Evolutionary conservation across 2,888 invertebrate genomes (phyloP).

Genomic region (Ichneumoninae sp.): DNA sequence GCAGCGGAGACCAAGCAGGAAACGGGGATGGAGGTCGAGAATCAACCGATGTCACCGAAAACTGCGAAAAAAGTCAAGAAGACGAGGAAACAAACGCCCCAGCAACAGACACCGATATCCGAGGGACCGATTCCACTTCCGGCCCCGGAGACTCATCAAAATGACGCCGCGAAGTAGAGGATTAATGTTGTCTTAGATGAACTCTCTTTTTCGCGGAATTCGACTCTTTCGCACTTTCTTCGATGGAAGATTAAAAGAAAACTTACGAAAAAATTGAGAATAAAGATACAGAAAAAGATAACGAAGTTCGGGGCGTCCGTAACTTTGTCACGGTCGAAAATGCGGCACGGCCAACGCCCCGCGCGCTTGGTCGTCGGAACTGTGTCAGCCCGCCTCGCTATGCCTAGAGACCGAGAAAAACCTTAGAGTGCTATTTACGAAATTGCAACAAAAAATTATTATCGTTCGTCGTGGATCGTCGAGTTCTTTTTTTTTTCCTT

Average conservation of each 20-base stretch:
- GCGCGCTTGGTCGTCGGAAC: constrained; percentile 19
- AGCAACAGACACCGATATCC: constrained; percentile 73
- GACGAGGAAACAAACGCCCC: constrained; percentile 74
- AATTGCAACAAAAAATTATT: constrained; percentile 10
- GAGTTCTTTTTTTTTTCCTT: constrained; percentile 17
- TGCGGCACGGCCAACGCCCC: background rate
- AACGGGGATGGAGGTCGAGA: constrained; percentile 62
- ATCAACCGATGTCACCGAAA: constrained; percentile 69
- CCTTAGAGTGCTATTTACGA: constrained; percentile 11
- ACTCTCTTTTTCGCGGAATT: too few relatives aligned
- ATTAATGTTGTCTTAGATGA: background rate
- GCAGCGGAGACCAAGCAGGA: constrained; percentile 52
- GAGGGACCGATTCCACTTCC: constrained; percentile 81
- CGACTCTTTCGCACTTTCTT: background rate
- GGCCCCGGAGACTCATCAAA: constrained; percentile 72
- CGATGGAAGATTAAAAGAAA: constrained; percentile 32
- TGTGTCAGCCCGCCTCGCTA: background rate
- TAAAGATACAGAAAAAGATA: background rate
- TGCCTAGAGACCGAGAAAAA: background rate
- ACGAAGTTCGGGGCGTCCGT: background rate
- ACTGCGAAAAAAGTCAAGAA: constrained; percentile 77
- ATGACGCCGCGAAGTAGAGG: constrained; percentile 55
- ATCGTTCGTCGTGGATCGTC: constrained; percentile 53
- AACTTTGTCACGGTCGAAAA: background rate
- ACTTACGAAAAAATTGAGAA: too few relatives aligned